Conservation (phyloP, 2,113 vertebrate genomes). For the Puma concolor region DNA sequence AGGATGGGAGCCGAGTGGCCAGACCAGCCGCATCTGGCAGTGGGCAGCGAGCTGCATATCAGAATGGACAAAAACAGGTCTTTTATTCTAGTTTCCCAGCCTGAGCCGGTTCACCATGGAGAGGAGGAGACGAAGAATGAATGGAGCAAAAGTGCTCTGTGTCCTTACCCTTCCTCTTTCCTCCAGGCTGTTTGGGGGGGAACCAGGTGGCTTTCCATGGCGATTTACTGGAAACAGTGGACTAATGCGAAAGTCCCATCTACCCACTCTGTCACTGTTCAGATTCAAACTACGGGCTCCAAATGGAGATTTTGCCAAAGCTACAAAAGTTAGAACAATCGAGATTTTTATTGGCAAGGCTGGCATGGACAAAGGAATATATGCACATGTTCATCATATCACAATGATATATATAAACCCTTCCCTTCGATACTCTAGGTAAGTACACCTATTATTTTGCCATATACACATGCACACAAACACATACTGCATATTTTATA, state of each 20-base stretch:
- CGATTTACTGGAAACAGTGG: background rate
- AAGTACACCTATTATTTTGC: background rate
- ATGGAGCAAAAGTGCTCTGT: background rate
- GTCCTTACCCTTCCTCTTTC: too few relatives aligned
- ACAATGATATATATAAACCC: background rate
- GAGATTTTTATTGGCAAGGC: background rate
- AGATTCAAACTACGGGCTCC: background rate
- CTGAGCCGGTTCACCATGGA: background rate
- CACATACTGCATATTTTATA: background rate
- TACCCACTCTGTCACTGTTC: background rate
- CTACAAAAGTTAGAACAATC: background rate
- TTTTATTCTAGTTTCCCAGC: background rate
- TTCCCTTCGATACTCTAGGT: background rate
- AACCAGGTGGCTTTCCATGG: background rate
- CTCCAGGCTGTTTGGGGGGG: background rate
- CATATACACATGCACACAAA: background rate
- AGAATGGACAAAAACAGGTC: background rate
- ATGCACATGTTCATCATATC: background rate
- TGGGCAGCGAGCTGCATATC: background rate
- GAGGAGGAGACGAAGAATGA: background rate
- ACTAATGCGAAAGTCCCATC: background rate
- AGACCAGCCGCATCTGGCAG: background rate
- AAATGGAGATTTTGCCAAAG: background rate
- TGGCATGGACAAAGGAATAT: background rate
- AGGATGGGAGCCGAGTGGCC: accelerated